Evolutionary conservation across 2,113 vertebrate species (phyloP).

Genomic region (Oncorhynchus nerka): DNA sequence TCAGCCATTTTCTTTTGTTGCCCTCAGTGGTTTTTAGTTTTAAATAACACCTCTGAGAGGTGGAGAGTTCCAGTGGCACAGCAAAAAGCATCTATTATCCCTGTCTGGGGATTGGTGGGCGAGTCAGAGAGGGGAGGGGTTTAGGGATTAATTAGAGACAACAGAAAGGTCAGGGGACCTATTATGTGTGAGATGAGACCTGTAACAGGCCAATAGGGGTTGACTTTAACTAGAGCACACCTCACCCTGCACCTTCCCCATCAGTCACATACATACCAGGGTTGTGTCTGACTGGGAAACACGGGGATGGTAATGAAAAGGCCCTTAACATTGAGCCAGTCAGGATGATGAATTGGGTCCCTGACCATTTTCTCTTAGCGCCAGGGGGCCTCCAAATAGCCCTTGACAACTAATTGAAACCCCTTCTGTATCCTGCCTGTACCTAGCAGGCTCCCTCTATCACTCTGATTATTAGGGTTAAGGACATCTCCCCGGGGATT

Average conservation of each 20-base stretch:
- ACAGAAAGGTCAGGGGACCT: slow-evolving; percentile 79
- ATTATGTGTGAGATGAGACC: slow-evolving; percentile 80
- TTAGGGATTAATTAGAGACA: slow-evolving; percentile 88
- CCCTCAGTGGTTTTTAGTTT: background rate
- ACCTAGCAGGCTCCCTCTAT: slow-evolving; percentile 38
- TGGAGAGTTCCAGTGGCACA: slow-evolving; percentile 42
- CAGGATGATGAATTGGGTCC: slow-evolving; percentile 87
- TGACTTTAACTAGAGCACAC: slow-evolving; percentile 70
- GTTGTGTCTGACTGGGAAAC: slow-evolving; percentile 55
- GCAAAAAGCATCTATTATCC: slow-evolving; percentile 78
- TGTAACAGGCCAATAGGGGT: slow-evolving; percentile 79
- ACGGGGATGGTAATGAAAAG: slow-evolving; percentile 82
- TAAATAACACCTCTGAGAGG: slow-evolving; percentile 67
- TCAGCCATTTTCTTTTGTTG: slow-evolving; percentile 41
- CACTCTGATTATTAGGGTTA: slow-evolving; percentile 63
- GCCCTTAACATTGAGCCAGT: slow-evolving; percentile 76
- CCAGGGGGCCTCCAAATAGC: slow-evolving; percentile 78
- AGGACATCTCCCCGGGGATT: slow-evolving; percentile 53
- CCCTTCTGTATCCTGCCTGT: slow-evolving; percentile 58
- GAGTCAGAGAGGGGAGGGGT: slow-evolving; percentile 22
- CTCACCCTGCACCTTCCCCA: slow-evolving; percentile 80
- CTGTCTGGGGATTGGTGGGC: slow-evolving; percentile 45
- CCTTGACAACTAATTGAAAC: slow-evolving; percentile 82
- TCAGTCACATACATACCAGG: slow-evolving; percentile 51
- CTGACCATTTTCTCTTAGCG: slow-evolving; percentile 41